Evolutionary conservation across 2,797 vertebrate genomes (phyloP).

Genomic region (Atherinosoma microstoma): DNA sequence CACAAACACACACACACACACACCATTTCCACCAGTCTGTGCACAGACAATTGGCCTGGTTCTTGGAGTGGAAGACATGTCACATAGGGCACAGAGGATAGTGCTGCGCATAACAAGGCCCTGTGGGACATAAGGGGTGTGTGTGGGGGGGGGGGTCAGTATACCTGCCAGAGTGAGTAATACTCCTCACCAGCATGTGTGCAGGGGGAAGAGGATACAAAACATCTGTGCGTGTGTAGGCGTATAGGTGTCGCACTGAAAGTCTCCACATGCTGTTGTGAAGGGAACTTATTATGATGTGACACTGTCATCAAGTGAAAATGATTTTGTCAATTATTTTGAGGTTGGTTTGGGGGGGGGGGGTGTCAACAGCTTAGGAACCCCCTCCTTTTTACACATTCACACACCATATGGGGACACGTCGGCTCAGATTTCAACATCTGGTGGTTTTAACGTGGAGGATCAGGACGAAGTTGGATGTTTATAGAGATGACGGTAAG

Average conservation of each 20-base stretch:
- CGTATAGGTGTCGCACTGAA: not conserved
- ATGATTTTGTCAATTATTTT: conserved; percentile 64
- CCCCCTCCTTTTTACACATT: not conserved
- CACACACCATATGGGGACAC: conserved; percentile 59
- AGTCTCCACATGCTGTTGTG: conserved; percentile 34
- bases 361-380: conserved; percentile 20
- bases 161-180: conserved; percentile 73
- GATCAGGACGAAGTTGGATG: conserved; percentile 27
- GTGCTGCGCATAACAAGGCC: conserved; percentile 70
- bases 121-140: conserved; percentile 52
- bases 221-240: conserved; percentile 29
- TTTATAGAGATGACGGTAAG: conserved; percentile 7
- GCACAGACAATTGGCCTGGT: conserved; percentile 68
- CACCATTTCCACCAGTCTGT: conserved; percentile 24
- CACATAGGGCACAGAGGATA: conserved; percentile 58
- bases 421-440: conserved; percentile 70
- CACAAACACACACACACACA: conserved; percentile 7
- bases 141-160: conserved; percentile 21
- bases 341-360: conserved; percentile 15
- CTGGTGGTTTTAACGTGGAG: conserved; percentile 50
- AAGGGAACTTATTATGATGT: conserved; percentile 60
- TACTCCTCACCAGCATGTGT: conserved; percentile 47
- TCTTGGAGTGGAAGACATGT: conserved; percentile 69
- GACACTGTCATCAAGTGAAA: conserved; percentile 72
- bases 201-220: conserved; percentile 24